These are phyloP conservation scores for Meloidogyne exigua DNA, from an alignment of 1,140 invertebrate genomes.

Conservation along the genomic window DNA sequence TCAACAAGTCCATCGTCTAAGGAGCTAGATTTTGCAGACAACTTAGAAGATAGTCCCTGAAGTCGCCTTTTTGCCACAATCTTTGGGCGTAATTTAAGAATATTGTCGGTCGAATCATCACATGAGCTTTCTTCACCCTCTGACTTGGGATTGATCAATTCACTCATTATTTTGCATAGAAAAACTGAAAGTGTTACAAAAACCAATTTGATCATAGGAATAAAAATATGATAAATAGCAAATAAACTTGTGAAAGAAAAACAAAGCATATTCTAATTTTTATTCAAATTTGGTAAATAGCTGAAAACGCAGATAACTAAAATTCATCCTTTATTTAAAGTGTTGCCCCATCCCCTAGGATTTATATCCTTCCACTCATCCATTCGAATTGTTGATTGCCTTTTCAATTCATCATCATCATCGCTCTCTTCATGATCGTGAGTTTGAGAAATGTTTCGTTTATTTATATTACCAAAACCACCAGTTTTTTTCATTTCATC, in stretches of 20 bases:
- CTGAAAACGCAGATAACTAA: no score
- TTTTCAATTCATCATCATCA: constrained; percentile 71
- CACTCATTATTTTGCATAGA: neutral
- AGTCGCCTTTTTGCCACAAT: neutral
- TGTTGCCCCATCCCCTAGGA: constrained; percentile 81
- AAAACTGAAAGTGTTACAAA: neutral
- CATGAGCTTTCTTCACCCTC: neutral
- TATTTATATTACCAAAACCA: constrained; percentile 66
- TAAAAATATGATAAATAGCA: neutral
- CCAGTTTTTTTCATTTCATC: constrained; percentile 80
- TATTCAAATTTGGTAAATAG: constrained; percentile 6
- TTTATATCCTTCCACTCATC: constrained; percentile 90
- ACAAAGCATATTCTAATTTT: neutral
- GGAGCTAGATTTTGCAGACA: neutral
- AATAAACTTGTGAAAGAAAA: neutral
- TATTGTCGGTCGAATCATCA: neutral
- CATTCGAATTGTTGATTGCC: constrained; percentile 77
- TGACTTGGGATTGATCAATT: neutral
- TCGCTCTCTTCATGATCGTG: constrained; percentile 66
- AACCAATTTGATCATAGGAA: neutral
- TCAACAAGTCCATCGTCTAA: neutral
- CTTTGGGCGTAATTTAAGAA: constrained; percentile 1
- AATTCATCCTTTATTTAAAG: constrained; percentile 74
- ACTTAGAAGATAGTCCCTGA: neutral
- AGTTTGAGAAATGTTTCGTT: constrained; percentile 20